Evolutionary conservation across 2,888 invertebrate genomes (phyloP).

Genomic region (Eulithis prunata): DNA sequence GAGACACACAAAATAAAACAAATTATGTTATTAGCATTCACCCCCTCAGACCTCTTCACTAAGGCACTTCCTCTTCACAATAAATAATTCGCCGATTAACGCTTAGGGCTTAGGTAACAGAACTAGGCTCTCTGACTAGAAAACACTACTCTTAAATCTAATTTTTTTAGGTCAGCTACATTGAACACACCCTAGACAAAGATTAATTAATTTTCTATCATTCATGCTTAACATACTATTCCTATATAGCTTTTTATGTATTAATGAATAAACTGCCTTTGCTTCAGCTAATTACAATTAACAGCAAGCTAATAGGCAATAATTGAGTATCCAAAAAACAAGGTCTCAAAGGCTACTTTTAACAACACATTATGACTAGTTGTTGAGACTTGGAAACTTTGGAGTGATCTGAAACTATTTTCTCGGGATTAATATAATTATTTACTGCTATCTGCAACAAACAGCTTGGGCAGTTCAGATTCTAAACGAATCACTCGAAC

Average conservation of each 20-base stretch:
- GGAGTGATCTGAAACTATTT: neutral
- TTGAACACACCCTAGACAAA: slow-evolving; percentile 62
- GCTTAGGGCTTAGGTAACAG: neutral
- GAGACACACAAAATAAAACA: slow-evolving; percentile 17
- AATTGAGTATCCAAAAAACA: slow-evolving; percentile 28
- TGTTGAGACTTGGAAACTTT: neutral
- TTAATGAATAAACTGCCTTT: slow-evolving; percentile 51
- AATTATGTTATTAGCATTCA: slow-evolving; percentile 31
- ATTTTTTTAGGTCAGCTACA: slow-evolving; percentile 43
- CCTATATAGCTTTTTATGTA: slow-evolving; percentile 19
- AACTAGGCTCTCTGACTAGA: neutral
- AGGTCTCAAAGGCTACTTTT: neutral
- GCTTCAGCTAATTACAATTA: slow-evolving; percentile 57
- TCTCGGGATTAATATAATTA: neutral
- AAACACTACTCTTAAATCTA: slow-evolving; percentile 34
- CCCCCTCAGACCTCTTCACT: slow-evolving; percentile 46
- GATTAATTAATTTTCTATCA: slow-evolving; percentile 44
- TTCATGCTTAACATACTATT: slow-evolving; percentile 35
- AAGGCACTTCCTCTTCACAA: slow-evolving; percentile 51
- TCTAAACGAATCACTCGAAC: slow-evolving; percentile 89
- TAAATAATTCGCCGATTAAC: neutral
- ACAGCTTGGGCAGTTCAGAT: slow-evolving; percentile 89
- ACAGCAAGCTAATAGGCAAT: slow-evolving; percentile 43
- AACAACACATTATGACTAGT: neutral
- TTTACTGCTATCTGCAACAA: slow-evolving; percentile 73